Evolutionary conservation across 2,113 vertebrate species (phyloP), one percentile per base, ranked within the genome.

Genomic region (Panurus biarmicus): DNA sequence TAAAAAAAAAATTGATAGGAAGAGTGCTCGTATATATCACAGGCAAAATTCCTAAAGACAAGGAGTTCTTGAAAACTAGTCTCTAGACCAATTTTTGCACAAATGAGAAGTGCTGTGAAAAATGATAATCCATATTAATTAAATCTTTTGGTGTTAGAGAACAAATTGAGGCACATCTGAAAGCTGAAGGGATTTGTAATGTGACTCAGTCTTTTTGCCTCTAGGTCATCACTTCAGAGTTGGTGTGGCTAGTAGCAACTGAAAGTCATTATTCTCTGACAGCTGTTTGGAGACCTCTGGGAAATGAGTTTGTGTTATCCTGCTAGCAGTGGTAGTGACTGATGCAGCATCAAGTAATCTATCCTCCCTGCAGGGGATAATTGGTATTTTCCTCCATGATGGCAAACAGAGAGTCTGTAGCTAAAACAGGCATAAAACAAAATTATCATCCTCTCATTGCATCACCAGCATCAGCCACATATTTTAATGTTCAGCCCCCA

Each of bases 271-370:
- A 75, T 89, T 77, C 56, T 93, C 71, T 76, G 79, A 90, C 75
- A 95, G 85, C 72, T 76, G 17, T 73, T 83, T 85, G 76, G 44
- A 78, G 81, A 90, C 85, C 80, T 62, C 75, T 93, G 80, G 82
- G 93, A 96, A 96, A 94, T 84, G 81, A 80, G 47, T 65, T 89
- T 75, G 64, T 87, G 87, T 70, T 90, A 73, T 62, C 70, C 87
- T 86, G 47, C 73, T 88, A 66, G 60, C 76, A 89, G 65, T 75
- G 54, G 35, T 84, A 44, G 75, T 42, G 78, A 94, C 87, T 85
- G 85, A 88, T 70, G 86, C 71, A 89, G 51, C 20, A 47, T 26
- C 83, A 72, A 76, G 79, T 88, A 90, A 91, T 87, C 79, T 82
- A 53, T 84, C 54, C 70, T 94, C 60, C 71, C 71, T 77, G 12